Evolutionary conservation across 1,140 invertebrate species (phyloP).

Genomic region (Apis dorsata): DNA sequence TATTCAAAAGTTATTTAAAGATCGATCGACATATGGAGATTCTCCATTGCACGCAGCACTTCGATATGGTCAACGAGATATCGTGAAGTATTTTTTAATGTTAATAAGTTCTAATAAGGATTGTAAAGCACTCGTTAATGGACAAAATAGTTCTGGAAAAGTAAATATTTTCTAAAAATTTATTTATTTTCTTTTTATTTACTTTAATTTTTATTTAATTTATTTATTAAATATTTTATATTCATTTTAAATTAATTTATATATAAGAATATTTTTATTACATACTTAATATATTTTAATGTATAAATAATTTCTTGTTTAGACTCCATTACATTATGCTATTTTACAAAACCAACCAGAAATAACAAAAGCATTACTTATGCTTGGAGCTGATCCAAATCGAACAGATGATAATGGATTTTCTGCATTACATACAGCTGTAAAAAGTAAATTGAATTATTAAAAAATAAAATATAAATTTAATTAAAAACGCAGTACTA

Average conservation of each 20-base stretch:
- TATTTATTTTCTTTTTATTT: too few relatives aligned
- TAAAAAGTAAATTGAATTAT: slow-evolving; percentile 71
- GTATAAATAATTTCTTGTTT: slow-evolving; percentile 58
- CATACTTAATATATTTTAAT: slow-evolving; percentile 28
- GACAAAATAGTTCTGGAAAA: slow-evolving; percentile 71
- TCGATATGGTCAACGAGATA: slow-evolving; percentile 67
- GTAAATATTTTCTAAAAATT: slow-evolving; percentile 51
- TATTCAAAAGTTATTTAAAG: slow-evolving; percentile 63
- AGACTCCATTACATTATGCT: slow-evolving; percentile 80
- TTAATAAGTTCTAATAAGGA: slow-evolving; percentile 63
- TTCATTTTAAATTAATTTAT: slow-evolving; percentile 23
- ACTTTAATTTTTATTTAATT: too few relatives aligned
- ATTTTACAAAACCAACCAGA: slow-evolving; percentile 77
- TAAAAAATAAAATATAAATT: not conserved
- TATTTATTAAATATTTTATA: slow-evolving; percentile 50
- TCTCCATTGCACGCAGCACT: slow-evolving; percentile 73
- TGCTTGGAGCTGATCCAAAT: slow-evolving; percentile 79
- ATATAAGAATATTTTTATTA: slow-evolving; percentile 48
- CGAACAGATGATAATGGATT: slow-evolving; percentile 77
- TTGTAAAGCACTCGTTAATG: slow-evolving; percentile 64
- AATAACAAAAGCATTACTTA: slow-evolving; percentile 73
- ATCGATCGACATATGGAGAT: slow-evolving; percentile 70
- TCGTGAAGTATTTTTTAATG: slow-evolving; percentile 66
- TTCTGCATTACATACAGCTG: slow-evolving; percentile 80
- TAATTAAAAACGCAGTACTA: not conserved